These are phyloP conservation scores for Acropternis orthonyx DNA, from an alignment of 2,797 vertebrate genomes.

Conservation along the genomic window DNA sequence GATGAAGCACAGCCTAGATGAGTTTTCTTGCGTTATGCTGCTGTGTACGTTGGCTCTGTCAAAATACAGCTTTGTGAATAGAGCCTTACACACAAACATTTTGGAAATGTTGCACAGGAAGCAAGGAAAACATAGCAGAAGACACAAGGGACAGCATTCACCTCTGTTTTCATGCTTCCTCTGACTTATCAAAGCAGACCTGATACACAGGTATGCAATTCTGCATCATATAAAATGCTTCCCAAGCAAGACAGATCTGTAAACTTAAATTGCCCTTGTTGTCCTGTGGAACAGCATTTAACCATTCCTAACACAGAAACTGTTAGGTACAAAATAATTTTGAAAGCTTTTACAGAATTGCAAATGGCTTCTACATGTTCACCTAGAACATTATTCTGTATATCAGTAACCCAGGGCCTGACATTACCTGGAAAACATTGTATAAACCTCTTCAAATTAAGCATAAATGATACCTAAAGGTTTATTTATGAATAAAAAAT, in stretches of 20 bases:
- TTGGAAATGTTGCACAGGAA: background rate
- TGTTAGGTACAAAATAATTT: background rate
- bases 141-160: background rate
- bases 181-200: background rate
- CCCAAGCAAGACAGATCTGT: background rate
- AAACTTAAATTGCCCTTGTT: background rate
- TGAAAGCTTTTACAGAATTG: background rate
- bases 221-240: background rate
- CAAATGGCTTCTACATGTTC: background rate
- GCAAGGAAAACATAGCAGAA: background rate
- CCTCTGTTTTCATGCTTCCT: background rate
- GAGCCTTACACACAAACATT: background rate
- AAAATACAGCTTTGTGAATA: slow-evolving; percentile 3
- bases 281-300: background rate
- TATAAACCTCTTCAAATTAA: background rate
- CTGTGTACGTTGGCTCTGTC: slow-evolving; percentile 35
- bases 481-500: background rate
- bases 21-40: slow-evolving; percentile 27
- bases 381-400: background rate
- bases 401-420: background rate
- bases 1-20: slow-evolving; percentile 34
- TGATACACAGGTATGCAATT: accelerated
- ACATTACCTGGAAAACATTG: background rate
- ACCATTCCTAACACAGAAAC: background rate
- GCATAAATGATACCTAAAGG: background rate